These are phyloP conservation scores for Nomada lathburiana DNA, from an alignment of 2,888 invertebrate genomes.

Conservation along the genomic window DNA sequence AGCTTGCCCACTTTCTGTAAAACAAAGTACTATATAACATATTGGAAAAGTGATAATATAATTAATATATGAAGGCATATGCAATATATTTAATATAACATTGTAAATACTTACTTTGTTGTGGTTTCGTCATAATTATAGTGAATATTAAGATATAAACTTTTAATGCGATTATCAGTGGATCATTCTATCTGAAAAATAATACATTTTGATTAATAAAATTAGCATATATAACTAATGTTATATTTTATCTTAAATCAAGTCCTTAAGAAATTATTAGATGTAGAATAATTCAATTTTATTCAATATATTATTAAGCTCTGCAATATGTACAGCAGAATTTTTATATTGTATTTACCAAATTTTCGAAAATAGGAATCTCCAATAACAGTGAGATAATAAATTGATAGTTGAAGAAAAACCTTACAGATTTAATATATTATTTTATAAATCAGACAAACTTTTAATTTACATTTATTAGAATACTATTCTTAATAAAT, in stretches of 20 bases:
- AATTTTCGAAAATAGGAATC: neutral
- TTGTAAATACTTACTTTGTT: slow-evolving; percentile 63
- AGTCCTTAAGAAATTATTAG: neutral
- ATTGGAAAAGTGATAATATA: neutral
- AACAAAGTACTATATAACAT: slow-evolving; percentile 12
- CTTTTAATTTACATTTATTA: no score
- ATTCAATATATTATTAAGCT: neutral
- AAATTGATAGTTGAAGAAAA: neutral
- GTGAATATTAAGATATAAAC: slow-evolving; percentile 9
- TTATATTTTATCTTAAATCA: neutral
- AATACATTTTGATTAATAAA: slow-evolving; percentile 10
- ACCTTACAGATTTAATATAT: no score
- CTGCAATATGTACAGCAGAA: neutral
- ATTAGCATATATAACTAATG: neutral
- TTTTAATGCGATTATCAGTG: slow-evolving; percentile 6
- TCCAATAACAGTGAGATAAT: neutral
- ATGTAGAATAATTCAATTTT: neutral
- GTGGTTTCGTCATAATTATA: slow-evolving; percentile 61
- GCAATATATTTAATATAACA: slow-evolving; percentile 16
- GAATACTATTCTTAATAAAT: neutral
- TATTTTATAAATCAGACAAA: no score
- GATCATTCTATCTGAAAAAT: slow-evolving; percentile 42
- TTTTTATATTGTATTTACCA: neutral
- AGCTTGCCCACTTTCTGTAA: slow-evolving; percentile 74
- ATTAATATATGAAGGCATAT: neutral